Evolutionary conservation across 2,113 vertebrate genomes (phyloP).

Genomic region (Grammomys dolichurus): DNA sequence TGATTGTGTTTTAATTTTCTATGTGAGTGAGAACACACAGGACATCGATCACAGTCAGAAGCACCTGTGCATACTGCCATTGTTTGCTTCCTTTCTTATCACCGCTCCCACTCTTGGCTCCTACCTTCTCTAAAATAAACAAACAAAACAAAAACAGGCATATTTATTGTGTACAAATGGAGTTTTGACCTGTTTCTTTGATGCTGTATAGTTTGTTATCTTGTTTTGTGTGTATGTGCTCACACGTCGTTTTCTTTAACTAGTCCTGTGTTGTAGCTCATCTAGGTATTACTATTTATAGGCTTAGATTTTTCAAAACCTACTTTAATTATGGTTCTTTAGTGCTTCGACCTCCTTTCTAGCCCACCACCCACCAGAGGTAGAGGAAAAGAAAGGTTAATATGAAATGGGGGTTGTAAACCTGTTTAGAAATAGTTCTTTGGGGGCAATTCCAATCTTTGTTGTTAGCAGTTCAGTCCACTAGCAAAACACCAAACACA

Average conservation of each 20-base stretch:
- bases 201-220: neutral
- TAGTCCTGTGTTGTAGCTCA: neutral
- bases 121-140: neutral
- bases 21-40: slow-evolving; percentile 73
- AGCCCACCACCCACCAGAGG: too few species aligned
- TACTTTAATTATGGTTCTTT: too few species aligned
- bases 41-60: slow-evolving; percentile 78
- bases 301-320: too few species aligned
- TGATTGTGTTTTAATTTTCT: slow-evolving; percentile 83
- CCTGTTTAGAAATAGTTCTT: too few species aligned
- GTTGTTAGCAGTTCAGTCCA: too few species aligned
- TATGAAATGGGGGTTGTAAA: too few species aligned
- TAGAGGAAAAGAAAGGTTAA: too few species aligned
- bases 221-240: neutral
- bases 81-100: neutral
- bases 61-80: neutral
- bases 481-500: too few species aligned
- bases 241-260: neutral
- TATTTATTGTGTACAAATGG: neutral
- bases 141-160: neutral
- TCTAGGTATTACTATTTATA: neutral
- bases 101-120: neutral
- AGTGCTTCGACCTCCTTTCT: too few species aligned
- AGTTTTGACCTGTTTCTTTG: neutral
- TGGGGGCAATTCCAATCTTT: too few species aligned